Evolutionary conservation across 1,140 invertebrate species (phyloP).

Genomic region (Drosophila carrolli): DNA sequence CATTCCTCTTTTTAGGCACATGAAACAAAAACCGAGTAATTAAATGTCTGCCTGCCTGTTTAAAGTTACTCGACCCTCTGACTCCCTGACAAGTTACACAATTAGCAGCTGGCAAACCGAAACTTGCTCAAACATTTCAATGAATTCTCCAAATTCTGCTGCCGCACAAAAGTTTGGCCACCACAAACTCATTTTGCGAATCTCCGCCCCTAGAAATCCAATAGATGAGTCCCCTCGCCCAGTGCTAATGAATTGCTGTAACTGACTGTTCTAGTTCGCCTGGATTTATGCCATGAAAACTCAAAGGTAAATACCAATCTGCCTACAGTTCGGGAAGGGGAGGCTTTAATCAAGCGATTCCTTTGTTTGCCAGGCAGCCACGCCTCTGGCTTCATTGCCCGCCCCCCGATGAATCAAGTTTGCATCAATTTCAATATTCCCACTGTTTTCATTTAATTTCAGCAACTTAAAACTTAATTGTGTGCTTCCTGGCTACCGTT

Average conservation of each 20-base stretch:
- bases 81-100: conserved; percentile 67
- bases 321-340: conserved; percentile 3
- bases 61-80: conserved; percentile 62
- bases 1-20: conserved; percentile 13
- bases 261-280: conserved; percentile 58
- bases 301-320: conserved; percentile 75
- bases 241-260: conserved; percentile 79
- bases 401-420: conserved; percentile 63
- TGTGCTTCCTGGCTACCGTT: conserved; percentile 62
- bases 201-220: neutral
- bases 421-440: conserved; percentile 83
- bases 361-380: conserved; percentile 59
- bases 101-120: conserved; percentile 65
- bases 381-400: conserved; percentile 8
- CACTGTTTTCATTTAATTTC: conserved; percentile 83
- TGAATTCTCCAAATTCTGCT: conserved; percentile 70
- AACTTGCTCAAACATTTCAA: conserved; percentile 77
- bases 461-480: conserved; percentile 82
- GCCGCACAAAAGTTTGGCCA: conserved; percentile 57
- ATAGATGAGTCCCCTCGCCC: conserved; percentile 6
- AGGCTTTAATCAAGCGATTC: conserved; percentile 77
- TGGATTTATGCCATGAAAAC: conserved; percentile 77
- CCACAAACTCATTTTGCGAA: conserved; percentile 30
- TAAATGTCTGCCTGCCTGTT: conserved; percentile 68
- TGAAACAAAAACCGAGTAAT: conserved; percentile 61